Base-by-base conservation (phyloP, 37 sponge, comb jelly and placozoan species). In the Ephydatia muelleri region DNA sequence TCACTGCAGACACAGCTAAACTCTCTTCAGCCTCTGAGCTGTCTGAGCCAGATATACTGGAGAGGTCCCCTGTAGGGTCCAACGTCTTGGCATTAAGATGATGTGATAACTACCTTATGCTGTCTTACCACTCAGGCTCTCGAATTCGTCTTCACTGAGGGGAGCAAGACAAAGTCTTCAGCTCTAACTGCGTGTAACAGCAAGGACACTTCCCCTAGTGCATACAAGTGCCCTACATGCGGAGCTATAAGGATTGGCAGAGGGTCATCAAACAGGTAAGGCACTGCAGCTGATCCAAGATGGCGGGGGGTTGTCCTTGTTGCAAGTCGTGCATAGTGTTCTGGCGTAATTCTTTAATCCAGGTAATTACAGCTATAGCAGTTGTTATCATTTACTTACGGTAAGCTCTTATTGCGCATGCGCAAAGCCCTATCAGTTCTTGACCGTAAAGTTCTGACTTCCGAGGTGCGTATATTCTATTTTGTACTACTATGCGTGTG, bases 201-300 rank as follows among this genome's bases (percentile, higher is more conserved):
- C n/a, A n/a, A n/a, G n/a, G n/a, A n/a, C n/a, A n/a, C n/a, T n/a
- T n/a, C n/a, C n/a, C n/a, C n/a, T n/a, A n/a, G n/a, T n/a, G n/a
- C n/a, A n/a, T 86, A 92, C 22, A 89, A 77, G 66, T 98, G 98
- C 98, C n/a, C n/a, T n/a, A n/a, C 98, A 98, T 80, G 95, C 98
- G 73, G 90, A 85, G 33, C 73, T 76, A 73, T 93, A 95, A 74
- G 95, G 98, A 21, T 49, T 70, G 47, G 95, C 89, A 70, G 43
- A 95, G 85, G 0, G 80, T 76, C 73, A 88, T 80, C 27, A 74
- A 82, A 82, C 93, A 92, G 13, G 84, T 69, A 38, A 68, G 69
- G 48, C 93, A 92, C 84, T 35, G 77, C 31, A 38, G 34, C 8
- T 37, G 77, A 13, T 28, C 31, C n/a, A n/a, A n/a, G n/a, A n/a